Evolutionary conservation across 2,113 vertebrate genomes (phyloP).

Genomic region (Phylloscopus whistleri): DNA sequence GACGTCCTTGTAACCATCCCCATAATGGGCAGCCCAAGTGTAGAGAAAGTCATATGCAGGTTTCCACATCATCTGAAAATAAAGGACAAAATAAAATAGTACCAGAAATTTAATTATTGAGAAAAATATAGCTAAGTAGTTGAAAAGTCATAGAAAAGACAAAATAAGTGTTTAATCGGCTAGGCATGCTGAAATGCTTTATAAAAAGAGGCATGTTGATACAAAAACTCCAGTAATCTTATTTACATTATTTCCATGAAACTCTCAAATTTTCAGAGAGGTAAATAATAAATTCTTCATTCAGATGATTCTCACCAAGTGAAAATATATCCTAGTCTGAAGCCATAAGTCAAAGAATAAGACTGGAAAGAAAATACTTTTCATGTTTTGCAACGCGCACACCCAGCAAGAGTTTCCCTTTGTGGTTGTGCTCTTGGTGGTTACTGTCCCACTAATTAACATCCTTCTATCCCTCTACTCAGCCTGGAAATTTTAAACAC

Average conservation of each 20-base stretch:
- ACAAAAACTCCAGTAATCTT: not conserved
- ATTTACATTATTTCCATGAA: not conserved
- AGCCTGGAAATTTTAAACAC: not conserved
- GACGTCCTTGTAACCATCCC: conserved; percentile 85
- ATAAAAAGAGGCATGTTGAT: not conserved
- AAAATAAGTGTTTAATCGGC: not conserved
- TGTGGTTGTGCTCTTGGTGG: not conserved
- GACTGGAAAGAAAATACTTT: not conserved
- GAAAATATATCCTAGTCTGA: not conserved
- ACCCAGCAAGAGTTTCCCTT: not conserved
- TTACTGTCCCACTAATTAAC: not conserved
- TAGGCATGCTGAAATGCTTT: not conserved
- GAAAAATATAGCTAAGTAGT: not conserved
- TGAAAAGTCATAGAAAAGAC: not conserved
- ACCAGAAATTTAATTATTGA: not conserved
- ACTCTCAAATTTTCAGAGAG: not conserved
- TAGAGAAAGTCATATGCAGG: conserved; percentile 97
- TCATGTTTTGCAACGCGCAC: not conserved
- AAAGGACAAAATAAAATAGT: not conserved
- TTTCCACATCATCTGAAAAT: conserved; percentile 93
- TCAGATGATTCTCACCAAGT: not conserved
- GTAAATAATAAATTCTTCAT: not conserved
- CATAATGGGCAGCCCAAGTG: conserved; percentile 87
- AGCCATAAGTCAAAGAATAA: not conserved
- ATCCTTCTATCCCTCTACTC: not conserved